Conservation (phyloP, 2,888 invertebrate genomes). For the Leucophenga maculata region DNA sequence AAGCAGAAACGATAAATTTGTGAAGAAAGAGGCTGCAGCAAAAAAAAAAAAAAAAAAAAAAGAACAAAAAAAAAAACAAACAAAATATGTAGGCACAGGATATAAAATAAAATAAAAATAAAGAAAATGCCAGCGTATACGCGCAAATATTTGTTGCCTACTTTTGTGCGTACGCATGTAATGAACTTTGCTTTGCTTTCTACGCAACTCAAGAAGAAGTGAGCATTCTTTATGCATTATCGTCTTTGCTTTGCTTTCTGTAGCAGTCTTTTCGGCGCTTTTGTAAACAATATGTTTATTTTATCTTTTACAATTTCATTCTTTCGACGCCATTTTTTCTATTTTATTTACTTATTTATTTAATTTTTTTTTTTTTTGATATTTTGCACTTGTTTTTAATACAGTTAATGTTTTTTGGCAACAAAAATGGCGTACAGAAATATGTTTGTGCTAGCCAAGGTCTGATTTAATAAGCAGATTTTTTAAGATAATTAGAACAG, state of each 20-base stretch:
- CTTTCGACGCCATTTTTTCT: conserved; percentile 23
- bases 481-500: too few species aligned
- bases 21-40: conserved; percentile 17
- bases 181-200: not conserved
- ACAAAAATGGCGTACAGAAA: too few species aligned
- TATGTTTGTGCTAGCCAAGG: too few species aligned
- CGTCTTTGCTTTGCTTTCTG: conserved; percentile 2
- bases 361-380: conserved; percentile 15
- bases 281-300: conserved; percentile 63
- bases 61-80: conserved; percentile 31
- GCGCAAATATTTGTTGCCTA: conserved; percentile 41
- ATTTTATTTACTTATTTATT: not conserved
- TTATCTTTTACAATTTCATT: conserved; percentile 63
- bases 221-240: conserved; percentile 26
- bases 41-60: conserved; percentile 35
- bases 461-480: too few species aligned
- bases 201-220: not conserved
- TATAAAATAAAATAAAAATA: conserved; percentile 30
- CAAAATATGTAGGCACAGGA: not conserved
- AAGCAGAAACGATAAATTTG: conserved; percentile 55
- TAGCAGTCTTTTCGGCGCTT: conserved; percentile 26
- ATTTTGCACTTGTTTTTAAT: conserved; percentile 14
- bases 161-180: conserved; percentile 46
- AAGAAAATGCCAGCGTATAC: conserved; percentile 30
- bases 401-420: conserved; percentile 9